A percentile compares a stretch with the other conserved stretches of the same genome.
phyloP scores from a whole-genome alignment of 2,888 invertebrate genomes.

The Parnassius smintheus region DNA sequence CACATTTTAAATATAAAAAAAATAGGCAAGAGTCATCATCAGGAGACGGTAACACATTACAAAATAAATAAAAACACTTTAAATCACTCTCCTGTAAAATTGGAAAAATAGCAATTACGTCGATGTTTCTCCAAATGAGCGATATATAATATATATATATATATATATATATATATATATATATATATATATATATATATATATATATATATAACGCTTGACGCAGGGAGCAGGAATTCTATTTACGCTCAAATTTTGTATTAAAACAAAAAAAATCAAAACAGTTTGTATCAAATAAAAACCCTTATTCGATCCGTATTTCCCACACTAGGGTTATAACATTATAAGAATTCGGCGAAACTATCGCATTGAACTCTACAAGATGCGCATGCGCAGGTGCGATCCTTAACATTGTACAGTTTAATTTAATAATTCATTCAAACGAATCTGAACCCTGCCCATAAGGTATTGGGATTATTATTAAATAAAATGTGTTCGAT shows the following conservation, averaged over 20 bases:
- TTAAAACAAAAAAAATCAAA: background rate
- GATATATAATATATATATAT: too few species aligned
- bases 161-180: too few species aligned
- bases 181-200: too few species aligned
- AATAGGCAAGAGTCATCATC: too few species aligned
- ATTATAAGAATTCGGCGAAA: constrained; percentile 49
- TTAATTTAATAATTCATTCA: background rate
- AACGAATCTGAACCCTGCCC: background rate
- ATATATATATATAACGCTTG: too few species aligned
- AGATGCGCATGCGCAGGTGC: constrained; percentile 61
- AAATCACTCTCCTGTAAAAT: too few species aligned
- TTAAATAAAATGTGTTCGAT: constrained; percentile 20
- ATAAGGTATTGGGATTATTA: constrained; percentile 32
- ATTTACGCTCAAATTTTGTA: background rate
- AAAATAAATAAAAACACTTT: too few species aligned
- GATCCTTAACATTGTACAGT: constrained; percentile 25
- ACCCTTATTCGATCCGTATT: constrained; percentile 31
- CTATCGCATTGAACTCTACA: constrained; percentile 42
- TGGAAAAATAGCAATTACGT: too few species aligned
- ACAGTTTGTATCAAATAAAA: background rate
- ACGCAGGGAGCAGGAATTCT: too few species aligned
- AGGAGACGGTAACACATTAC: too few species aligned
- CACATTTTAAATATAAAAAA: too few species aligned
- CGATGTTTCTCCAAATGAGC: too few species aligned
- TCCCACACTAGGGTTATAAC: constrained; percentile 57